phyloP scores from a whole-genome alignment of 1,140 invertebrate species.

The Drosophila navojoa region DNA sequence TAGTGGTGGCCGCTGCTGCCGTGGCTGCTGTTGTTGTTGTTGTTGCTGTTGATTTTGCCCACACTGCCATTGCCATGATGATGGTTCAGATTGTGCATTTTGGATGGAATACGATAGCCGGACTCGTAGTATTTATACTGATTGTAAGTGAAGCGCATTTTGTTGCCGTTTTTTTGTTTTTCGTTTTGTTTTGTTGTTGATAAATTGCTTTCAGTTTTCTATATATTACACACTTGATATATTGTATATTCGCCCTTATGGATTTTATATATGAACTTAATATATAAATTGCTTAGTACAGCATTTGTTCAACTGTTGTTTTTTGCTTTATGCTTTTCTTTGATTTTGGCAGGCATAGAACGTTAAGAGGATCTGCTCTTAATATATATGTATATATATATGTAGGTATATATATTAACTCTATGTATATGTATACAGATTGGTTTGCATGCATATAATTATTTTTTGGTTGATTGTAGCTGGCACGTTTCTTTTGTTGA shows the following conservation, averaged over 20 bases:
- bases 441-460: conserved; percentile 15
- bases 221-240: conserved; percentile 19
- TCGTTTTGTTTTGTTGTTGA: conserved; percentile 7
- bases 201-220: neutral
- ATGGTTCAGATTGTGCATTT: conserved; percentile 75
- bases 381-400: conserved; percentile 6
- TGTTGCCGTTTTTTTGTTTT: conserved; percentile 35
- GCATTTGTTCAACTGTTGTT: conserved; percentile 2
- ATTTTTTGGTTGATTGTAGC: conserved; percentile 45
- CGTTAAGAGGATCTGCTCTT: conserved; percentile 11
- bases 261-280: conserved; percentile 17
- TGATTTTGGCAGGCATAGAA: neutral
- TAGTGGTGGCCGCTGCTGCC: conserved; percentile 26
- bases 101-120: conserved; percentile 82
- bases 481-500: conserved; percentile 44
- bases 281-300: conserved; percentile 6
- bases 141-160: conserved; percentile 83
- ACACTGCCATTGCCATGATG: conserved; percentile 43
- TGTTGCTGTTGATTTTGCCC: conserved; percentile 43
- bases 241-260: conserved; percentile 40
- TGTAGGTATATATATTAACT: conserved; percentile 14
- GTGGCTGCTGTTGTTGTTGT: conserved; percentile 26
- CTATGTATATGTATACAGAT: conserved; percentile 7
- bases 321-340: neutral
- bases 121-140: conserved; percentile 83